Evolutionary conservation across 2,797 vertebrate species (phyloP).

Genomic region (Borostomias antarcticus): DNA sequence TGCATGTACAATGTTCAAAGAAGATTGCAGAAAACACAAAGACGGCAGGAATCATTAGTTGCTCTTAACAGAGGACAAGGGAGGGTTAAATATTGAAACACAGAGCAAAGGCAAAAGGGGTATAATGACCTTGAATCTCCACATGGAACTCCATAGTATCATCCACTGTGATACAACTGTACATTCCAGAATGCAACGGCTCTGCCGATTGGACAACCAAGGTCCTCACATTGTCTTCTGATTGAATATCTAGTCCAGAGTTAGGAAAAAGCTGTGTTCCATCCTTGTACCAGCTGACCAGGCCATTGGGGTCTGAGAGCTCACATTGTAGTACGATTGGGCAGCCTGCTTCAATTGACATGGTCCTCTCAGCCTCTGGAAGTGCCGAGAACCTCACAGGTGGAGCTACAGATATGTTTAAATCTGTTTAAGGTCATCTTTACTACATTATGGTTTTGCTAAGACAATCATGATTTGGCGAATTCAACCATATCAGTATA

Average conservation of each 20-base stretch:
- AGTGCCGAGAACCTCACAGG: constrained; percentile 77
- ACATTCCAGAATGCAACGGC: constrained; percentile 74
- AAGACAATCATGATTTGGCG: constrained; percentile 35
- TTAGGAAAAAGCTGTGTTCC: constrained; percentile 66
- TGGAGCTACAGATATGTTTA: constrained; percentile 80
- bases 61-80: constrained; percentile 56
- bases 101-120: constrained; percentile 53
- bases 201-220: constrained; percentile 75
- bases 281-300: constrained; percentile 80
- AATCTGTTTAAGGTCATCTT: constrained; percentile 58
- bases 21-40: constrained; percentile 49
- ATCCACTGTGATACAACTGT: constrained; percentile 76
- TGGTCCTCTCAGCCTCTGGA: constrained; percentile 74
- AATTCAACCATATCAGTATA: constrained; percentile 20
- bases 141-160: constrained; percentile 79
- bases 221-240: constrained; percentile 71
- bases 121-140: constrained; percentile 86
- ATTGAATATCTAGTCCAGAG: constrained; percentile 70
- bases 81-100: not conserved
- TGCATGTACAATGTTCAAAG: constrained; percentile 32
- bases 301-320: constrained; percentile 74
- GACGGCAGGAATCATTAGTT: constrained; percentile 68
- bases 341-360: constrained; percentile 69
- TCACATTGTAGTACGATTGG: constrained; percentile 76
- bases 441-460: constrained; percentile 21